phyloP scores from a whole-genome alignment of 2,797 vertebrate genomes.

The Mormyrus hasselquistii region DNA sequence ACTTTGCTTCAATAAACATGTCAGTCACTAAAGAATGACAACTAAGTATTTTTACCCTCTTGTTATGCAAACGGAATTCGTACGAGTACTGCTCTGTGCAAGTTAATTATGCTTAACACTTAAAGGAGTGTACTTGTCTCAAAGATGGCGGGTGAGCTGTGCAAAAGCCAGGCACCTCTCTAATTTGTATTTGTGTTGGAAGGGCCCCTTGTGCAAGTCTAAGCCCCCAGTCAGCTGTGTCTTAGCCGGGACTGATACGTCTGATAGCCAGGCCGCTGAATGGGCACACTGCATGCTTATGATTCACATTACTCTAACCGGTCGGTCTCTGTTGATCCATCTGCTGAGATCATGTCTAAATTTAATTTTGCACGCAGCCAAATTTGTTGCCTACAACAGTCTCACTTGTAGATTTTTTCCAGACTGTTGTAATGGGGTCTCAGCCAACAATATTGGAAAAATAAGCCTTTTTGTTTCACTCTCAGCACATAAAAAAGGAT shows the following conservation, averaged over 20 bases:
- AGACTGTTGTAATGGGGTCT: neutral
- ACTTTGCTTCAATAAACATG: slow-evolving; percentile 9
- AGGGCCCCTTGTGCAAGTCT: slow-evolving; percentile 1
- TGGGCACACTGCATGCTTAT: neutral
- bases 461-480: neutral
- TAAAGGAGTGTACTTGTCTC: slow-evolving; percentile 18
- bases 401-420: neutral
- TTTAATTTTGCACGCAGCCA: slow-evolving; percentile 1
- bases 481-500: neutral
- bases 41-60: slow-evolving; percentile 44
- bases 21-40: slow-evolving; percentile 31
- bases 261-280: neutral
- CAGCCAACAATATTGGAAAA: neutral
- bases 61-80: slow-evolving; percentile 58
- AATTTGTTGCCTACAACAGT: slow-evolving; percentile 5
- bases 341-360: neutral
- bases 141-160: slow-evolving; percentile 13
- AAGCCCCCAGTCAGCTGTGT: neutral
- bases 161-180: slow-evolving; percentile 12
- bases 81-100: slow-evolving; percentile 49
- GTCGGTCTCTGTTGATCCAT: neutral
- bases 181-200: slow-evolving; percentile 8
- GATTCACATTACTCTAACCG: neutral
- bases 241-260: neutral
- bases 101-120: slow-evolving; percentile 58